Base-by-base conservation (phyloP, 2,888 invertebrate genomes). In the Erebia ligea region DNA sequence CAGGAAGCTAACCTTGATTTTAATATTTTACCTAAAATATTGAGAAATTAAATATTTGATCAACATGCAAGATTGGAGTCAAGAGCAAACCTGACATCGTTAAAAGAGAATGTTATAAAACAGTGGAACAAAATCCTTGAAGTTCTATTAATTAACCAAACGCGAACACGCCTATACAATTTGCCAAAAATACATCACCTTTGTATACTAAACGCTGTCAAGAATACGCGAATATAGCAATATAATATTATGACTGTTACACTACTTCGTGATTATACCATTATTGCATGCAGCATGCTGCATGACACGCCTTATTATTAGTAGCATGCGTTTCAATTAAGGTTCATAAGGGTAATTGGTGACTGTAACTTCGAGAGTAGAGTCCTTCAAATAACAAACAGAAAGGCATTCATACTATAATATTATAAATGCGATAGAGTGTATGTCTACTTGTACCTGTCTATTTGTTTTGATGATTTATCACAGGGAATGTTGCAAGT, bases 261-360 rank as follows among this genome's bases (percentile, higher is more conserved):
- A 65, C 50, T 68, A 64, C 48, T 65, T 54, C 64, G 67, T 69
- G 68, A 72, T 69, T 71, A n/a, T n/a, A 69, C 62, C 42, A 64
- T 67, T 73, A 73, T 68, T 73, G 69, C 67, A n/a, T n/a, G n/a
- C n/a, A n/a, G n/a, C n/a, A n/a, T n/a, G n/a, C n/a, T n/a, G n/a
- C n/a, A 72, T 74, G 70, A 74, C 73, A 71, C 68, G 69, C 63
- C 71, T 72, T 76, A 73, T 77, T 76, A 82, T 77, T 76, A 82
- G 76, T 76, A 81, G 85, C 86, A 84, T 88, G 89, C 89, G 84
- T 87, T 89, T 91, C 91, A 91, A 91, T 92, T 91, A 88, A 89
- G 83, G 82, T 79, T 85, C 84, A 87, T 90, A 83, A 88, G 78
- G 78, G 84, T 89, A 90, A 91, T 90, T 90, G 90, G 83, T 84